Evolutionary conservation across 2,888 invertebrate genomes (phyloP).

Genomic region (Coleophora deauratella): DNA sequence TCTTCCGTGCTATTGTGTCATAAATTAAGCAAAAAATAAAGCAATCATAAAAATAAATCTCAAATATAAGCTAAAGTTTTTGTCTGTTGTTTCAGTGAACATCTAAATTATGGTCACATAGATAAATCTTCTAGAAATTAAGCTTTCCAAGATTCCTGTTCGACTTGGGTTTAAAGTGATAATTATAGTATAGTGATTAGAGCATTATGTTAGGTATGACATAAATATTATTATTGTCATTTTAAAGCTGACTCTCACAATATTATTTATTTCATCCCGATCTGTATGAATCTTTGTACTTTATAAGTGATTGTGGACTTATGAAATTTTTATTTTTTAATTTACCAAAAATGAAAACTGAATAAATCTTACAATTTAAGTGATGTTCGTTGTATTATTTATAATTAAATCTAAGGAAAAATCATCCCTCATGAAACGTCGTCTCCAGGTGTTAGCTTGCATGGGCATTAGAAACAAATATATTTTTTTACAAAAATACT

Average conservation of each 20-base stretch:
- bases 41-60: too few species aligned
- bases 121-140: constrained; percentile 62
- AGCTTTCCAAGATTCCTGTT: constrained; percentile 69
- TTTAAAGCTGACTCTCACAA: constrained; percentile 58
- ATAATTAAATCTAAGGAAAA: too few species aligned
- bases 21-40: too few species aligned
- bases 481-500: neutral
- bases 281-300: constrained; percentile 69
- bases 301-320: constrained; percentile 69
- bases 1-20: too few species aligned
- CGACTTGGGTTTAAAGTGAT: constrained; percentile 70
- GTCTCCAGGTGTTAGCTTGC: neutral
- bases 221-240: constrained; percentile 46
- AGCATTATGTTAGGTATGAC: constrained; percentile 58
- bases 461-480: neutral
- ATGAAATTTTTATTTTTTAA: constrained; percentile 63
- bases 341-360: constrained; percentile 70
- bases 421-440: too few species aligned
- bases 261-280: constrained; percentile 71
- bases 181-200: constrained; percentile 59
- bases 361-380: constrained; percentile 66
- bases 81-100: constrained; percentile 53
- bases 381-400: constrained; percentile 22
- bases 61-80: constrained; percentile 5
- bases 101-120: constrained; percentile 50